phyloP scores from a whole-genome alignment of 2,113 vertebrate genomes.

The Cheirogaleus medius region DNA sequence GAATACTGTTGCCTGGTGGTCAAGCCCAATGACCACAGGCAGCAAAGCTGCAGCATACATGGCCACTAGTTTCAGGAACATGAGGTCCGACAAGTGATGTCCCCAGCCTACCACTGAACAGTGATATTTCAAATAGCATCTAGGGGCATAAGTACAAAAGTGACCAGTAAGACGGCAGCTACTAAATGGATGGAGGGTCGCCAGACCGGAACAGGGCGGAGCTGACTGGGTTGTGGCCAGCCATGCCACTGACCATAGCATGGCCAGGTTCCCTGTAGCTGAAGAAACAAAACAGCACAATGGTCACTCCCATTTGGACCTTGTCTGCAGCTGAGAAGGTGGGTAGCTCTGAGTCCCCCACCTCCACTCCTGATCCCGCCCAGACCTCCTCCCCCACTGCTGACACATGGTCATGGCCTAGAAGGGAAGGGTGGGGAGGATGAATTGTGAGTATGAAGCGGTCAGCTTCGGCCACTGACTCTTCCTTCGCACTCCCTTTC shows the following conservation, averaged over 20 bases:
- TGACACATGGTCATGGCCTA: not conserved
- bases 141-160: constrained; percentile 77
- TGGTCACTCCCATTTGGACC: constrained; percentile 72
- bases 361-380: constrained; percentile 8
- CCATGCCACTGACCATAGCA: constrained; percentile 64
- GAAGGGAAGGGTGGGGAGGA: not conserved
- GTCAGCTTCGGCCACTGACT: not conserved
- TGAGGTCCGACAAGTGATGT: constrained; percentile 66
- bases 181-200: constrained; percentile 76
- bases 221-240: not conserved
- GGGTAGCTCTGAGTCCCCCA: constrained; percentile 62
- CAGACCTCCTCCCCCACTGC: not conserved
- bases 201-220: not conserved
- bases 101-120: constrained; percentile 74
- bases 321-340: constrained; percentile 77
- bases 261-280: constrained; percentile 53
- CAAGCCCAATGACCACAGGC: constrained; percentile 77
- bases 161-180: constrained; percentile 69
- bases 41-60: constrained; percentile 80
- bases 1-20: constrained; percentile 76
- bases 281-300: constrained; percentile 77
- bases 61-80: constrained; percentile 81
- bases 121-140: constrained; percentile 77
- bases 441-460: not conserved
- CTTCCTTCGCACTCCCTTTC: constrained; percentile 17